A percentile compares a stretch with the other conserved stretches of the same genome.
These are phyloP conservation scores for Subanguina moxae DNA, from an alignment of 1,140 invertebrate species.

Conservation along the genomic window DNA sequence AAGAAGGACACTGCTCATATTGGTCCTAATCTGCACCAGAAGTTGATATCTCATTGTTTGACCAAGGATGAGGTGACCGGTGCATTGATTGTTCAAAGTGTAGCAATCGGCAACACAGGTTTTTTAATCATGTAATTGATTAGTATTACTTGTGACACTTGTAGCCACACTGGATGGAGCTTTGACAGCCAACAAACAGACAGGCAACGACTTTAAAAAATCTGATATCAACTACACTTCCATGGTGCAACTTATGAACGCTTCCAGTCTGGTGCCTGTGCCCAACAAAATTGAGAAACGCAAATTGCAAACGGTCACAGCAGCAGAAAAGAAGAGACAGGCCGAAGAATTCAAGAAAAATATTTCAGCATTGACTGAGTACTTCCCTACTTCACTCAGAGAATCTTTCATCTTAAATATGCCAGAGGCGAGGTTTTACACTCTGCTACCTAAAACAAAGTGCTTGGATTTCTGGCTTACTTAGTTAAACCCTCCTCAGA, in stretches of 20 bases:
- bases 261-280: slow-evolving; percentile 15
- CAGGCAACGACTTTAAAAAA: slow-evolving; percentile 7
- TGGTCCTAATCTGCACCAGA: slow-evolving; percentile 39
- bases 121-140: background rate
- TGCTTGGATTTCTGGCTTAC: no score
- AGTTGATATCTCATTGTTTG: slow-evolving; percentile 40
- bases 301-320: slow-evolving; percentile 1
- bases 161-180: slow-evolving; percentile 9
- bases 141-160: slow-evolving; percentile 8
- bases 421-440: slow-evolving; percentile 24
- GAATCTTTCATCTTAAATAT: slow-evolving; percentile 46
- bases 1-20: background rate
- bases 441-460: no score
- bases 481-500: no score
- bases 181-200: slow-evolving; percentile 15
- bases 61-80: slow-evolving; percentile 26
- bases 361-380: slow-evolving; percentile 5
- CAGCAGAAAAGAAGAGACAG: background rate
- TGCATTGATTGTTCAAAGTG: slow-evolving; percentile 23
- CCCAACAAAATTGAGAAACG: background rate
- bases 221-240: slow-evolving; percentile 20
- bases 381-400: slow-evolving; percentile 24
- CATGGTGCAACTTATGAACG: slow-evolving; percentile 19
- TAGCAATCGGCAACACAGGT: slow-evolving; percentile 26
- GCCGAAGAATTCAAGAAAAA: slow-evolving; percentile 7